phyloP scores from a whole-genome alignment of 2,888 invertebrate genomes.

The Apodemia zela region DNA sequence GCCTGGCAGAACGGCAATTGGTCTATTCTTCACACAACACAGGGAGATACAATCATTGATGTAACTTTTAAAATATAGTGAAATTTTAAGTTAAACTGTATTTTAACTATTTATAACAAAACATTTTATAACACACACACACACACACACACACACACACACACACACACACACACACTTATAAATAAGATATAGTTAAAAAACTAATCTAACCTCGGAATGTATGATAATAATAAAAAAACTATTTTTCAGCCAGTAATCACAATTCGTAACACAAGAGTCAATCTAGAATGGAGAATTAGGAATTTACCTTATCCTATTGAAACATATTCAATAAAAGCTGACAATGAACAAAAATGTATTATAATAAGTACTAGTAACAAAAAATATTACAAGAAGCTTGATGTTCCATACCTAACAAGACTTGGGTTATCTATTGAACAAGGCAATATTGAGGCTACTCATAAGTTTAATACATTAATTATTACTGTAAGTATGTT shows the following conservation, averaged over 20 bases:
- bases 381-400: conserved; percentile 90
- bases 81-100: too few relatives aligned
- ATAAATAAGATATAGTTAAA: too few relatives aligned
- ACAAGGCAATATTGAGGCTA: conserved; percentile 83
- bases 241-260: conserved; percentile 82
- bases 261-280: conserved; percentile 85
- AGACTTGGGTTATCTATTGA: conserved; percentile 82
- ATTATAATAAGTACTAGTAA: conserved; percentile 87
- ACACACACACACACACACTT: too few relatives aligned
- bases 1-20: too few relatives aligned
- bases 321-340: conserved; percentile 85
- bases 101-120: too few relatives aligned
- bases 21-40: too few relatives aligned
- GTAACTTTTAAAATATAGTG: too few relatives aligned
- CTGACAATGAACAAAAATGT: conserved; percentile 81
- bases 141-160: too few relatives aligned
- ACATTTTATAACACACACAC: too few relatives aligned
- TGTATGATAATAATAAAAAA: neutral
- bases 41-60: too few relatives aligned
- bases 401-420: conserved; percentile 85
- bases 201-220: too few relatives aligned
- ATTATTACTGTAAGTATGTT: conserved; percentile 83
- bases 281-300: conserved; percentile 90
- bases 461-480: conserved; percentile 88
- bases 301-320: conserved; percentile 88